phyloP scores from a whole-genome alignment of 2,113 vertebrate species.

The Noturus placidus region DNA sequence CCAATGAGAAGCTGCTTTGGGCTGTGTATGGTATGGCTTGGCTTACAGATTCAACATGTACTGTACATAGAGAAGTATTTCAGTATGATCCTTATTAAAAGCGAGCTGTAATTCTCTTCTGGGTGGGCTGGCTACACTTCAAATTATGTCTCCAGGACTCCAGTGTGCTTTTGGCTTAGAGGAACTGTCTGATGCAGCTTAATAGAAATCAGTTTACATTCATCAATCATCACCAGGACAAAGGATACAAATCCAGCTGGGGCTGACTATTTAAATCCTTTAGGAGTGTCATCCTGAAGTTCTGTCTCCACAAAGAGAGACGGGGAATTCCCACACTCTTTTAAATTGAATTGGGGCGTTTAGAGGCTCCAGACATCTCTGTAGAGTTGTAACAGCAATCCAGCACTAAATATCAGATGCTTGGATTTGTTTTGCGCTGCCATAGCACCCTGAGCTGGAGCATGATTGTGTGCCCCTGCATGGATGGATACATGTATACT shows the following conservation, averaged over 20 bases:
- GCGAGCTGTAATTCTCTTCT: constrained; percentile 61
- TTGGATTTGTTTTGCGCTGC: constrained; percentile 65
- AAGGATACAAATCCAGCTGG: constrained; percentile 40
- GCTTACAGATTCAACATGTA: constrained; percentile 18
- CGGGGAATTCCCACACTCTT: constrained; percentile 61
- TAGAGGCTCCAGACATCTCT: constrained; percentile 34
- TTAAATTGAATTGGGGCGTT: constrained; percentile 19
- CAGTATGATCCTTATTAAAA: constrained; percentile 59
- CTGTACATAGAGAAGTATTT: constrained; percentile 43
- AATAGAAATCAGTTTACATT: constrained; percentile 40
- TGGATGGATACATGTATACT: background rate
- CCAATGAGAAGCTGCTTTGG: background rate
- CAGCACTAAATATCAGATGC: constrained; percentile 67
- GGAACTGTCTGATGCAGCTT: constrained; percentile 27
- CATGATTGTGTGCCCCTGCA: constrained; percentile 36
- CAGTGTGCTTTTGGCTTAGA: constrained; percentile 51
- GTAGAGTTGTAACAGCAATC: constrained; percentile 57
- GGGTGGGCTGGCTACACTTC: constrained; percentile 68
- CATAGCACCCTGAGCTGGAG: constrained; percentile 61
- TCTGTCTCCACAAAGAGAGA: constrained; percentile 11
- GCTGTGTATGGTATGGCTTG: constrained; percentile 27
- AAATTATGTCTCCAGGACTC: constrained; percentile 56
- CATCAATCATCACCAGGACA: constrained; percentile 32
- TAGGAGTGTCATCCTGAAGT: constrained; percentile 19
- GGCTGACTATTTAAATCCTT: constrained; percentile 27